Evolutionary conservation across 2,888 invertebrate genomes (phyloP), one percentile per base, ranked within the genome.

Genomic region (Andrena fulva): DNA sequence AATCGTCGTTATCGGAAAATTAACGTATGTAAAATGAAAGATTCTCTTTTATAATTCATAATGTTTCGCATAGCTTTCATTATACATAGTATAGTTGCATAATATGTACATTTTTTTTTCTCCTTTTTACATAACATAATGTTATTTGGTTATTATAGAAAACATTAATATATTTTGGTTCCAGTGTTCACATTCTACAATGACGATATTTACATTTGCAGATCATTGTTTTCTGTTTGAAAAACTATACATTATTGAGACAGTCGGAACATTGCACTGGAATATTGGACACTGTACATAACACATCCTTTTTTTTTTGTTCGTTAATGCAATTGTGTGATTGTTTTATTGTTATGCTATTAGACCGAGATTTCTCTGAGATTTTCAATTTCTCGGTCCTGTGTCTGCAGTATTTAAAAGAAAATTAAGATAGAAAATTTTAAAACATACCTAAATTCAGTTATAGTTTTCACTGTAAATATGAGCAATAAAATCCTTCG

Each of bases 101-200:
- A 78, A 69, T 84, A 82, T 84, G 79, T 84, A 86, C 80, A 84
- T 52, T 62, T 54, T 20, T 20, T 20, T 20, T 50, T 54, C 54
- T 67, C 54, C 60, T 69, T 80, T 77, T 81, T 75, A 85, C 84
- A 84, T 79, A 85, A 82, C 69, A 72, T 77, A 80, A 80, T 69
- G 67, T 82, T 80, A 80, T 80, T 85, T 82, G 76, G 74, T 86
- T 86, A 74, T 80, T 87, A 87, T 82, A 82, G 76, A 80, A 82
- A 82, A 69, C 78, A 78, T 85, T 82, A 77, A 80, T 84, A 85
- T 74, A 85, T 64, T 87, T 76, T 72, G 71, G 82, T 87, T 78
- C 82, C 77, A 64, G 81, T 84, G 79, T 80, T 82, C 52, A 62
- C 29, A 54, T 67, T 62, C 68, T 79, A 59, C 31, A 84, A 75